Conservation (phyloP, 2,888 invertebrate species). For the Drosophila fulvimacula region DNA sequence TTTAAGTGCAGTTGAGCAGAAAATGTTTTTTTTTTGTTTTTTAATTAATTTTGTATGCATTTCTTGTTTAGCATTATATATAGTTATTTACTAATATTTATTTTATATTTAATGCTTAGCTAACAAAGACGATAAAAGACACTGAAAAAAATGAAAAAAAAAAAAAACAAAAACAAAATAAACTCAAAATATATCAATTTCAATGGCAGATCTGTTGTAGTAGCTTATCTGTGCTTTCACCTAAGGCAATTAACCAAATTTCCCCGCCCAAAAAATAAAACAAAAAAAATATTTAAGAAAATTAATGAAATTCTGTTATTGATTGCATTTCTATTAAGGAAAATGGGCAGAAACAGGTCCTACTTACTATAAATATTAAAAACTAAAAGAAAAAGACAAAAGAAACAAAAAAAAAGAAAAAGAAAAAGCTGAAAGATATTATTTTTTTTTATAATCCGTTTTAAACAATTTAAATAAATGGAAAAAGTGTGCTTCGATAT, state of each 20-base stretch:
- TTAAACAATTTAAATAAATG: slow-evolving; percentile 43
- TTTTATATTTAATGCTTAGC: slow-evolving; percentile 63
- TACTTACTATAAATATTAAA: slow-evolving; percentile 43
- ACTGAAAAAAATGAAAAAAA: slow-evolving; percentile 3
- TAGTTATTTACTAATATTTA: slow-evolving; percentile 71
- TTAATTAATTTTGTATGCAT: slow-evolving; percentile 50
- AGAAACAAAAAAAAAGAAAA: slow-evolving; percentile 3
- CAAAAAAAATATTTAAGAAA: slow-evolving; percentile 35
- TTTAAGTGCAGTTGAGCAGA: slow-evolving; percentile 48
- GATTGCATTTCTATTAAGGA: slow-evolving; percentile 53
- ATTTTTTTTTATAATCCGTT: slow-evolving; percentile 44
- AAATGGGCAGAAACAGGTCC: slow-evolving; percentile 39
- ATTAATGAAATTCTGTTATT: slow-evolving; percentile 50
- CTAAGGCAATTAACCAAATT: slow-evolving; percentile 48
- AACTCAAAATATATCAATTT: neutral
- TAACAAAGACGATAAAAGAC: slow-evolving; percentile 52
- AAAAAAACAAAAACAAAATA: slow-evolving; percentile 1
- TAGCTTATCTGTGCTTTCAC: slow-evolving; percentile 54
- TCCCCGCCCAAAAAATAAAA: slow-evolving; percentile 7
- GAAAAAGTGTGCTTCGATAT: slow-evolving; percentile 70
- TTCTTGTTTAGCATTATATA: slow-evolving; percentile 61
- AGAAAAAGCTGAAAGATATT: slow-evolving; percentile 16
- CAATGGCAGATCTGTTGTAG: slow-evolving; percentile 34
- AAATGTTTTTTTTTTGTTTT: slow-evolving; percentile 33
- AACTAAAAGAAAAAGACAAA: neutral